Evolutionary conservation across 1,140 invertebrate species (phyloP), one percentile per base, ranked within the genome.

Genomic region (Drosophila novamexicana): DNA sequence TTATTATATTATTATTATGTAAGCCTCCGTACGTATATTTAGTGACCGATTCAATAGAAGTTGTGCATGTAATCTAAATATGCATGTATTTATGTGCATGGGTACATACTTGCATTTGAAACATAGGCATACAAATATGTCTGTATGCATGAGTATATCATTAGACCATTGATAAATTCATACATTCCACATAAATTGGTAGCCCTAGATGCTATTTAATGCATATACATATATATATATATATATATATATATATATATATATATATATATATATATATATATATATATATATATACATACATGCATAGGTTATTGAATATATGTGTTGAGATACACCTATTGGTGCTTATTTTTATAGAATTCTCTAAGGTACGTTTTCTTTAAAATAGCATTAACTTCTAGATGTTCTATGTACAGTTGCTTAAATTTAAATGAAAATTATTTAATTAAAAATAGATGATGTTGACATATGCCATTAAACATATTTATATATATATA

Each of bases 401-500:
- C 18, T 1, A 10, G 9, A 18, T 37, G 14, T 39, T 18, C 9
- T 37, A 54, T 54, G 14, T 50, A 50, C 47, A 50, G 16, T 18
- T 45, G 2, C 7, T 6, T 45, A 18, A 45, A 16, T 18, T 18
- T 42, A 42, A 6, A n/a, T 40, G 12, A 42, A 7, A n/a, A 7
- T 5, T 39, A 12, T 39, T 5, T 39, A 39, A 12, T 42, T 22
- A 3, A 22, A 22, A 22, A 22, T 22, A 22, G 3, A 4, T 22
- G 22, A 22, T 22, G 22, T 22, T 22, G 22, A 6, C 44, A 45
- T 22, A 54, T 37, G 32, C 9, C 32, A 39, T 10, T 63, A 42
- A 42, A 34, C 40, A 34, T 34, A 56, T 61, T 18, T 34, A 18
- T 50, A 42, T 29, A 54, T 58, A 36, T 58, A 36, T 18, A 18